Evolutionary conservation across 2,888 invertebrate species (phyloP).

Genomic region (Chaitophorus viminalis): DNA sequence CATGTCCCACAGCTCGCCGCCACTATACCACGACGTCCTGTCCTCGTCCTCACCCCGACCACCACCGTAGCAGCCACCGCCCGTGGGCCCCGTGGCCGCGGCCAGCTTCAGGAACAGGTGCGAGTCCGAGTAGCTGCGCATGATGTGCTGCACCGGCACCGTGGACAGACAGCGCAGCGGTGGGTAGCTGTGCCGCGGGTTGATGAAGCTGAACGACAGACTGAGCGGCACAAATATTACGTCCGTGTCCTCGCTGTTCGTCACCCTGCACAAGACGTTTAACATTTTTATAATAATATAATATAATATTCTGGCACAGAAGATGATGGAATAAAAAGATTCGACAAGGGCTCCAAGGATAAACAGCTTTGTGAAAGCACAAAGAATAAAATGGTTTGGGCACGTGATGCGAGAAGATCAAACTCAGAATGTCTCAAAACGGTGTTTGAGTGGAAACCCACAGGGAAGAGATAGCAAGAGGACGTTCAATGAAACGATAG

Average conservation of each 20-base stretch:
- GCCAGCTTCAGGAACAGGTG: conserved; percentile 78
- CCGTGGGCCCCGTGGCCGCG: conserved; percentile 68
- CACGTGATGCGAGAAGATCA: too few relatives aligned
- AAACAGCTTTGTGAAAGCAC: too few relatives aligned
- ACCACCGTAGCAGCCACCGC: conserved; percentile 66
- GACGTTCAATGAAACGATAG: too few relatives aligned
- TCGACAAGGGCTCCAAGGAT: too few relatives aligned
- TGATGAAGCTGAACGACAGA: conserved; percentile 67
- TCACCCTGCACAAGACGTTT: conserved; percentile 5
- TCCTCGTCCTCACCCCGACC: conserved; percentile 60
- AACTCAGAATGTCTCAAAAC: too few relatives aligned
- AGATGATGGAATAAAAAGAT: too few relatives aligned
- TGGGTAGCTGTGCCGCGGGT: conserved; percentile 78
- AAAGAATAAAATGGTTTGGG: too few relatives aligned
- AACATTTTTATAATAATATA: too few relatives aligned
- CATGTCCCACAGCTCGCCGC: conserved; percentile 74
- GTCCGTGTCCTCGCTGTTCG: conserved; percentile 63
- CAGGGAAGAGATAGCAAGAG: too few relatives aligned
- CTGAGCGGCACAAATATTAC: conserved; percentile 63
- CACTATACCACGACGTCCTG: conserved; percentile 62
- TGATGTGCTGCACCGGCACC: conserved; percentile 72
- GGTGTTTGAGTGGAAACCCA: too few relatives aligned
- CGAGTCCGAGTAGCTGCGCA: conserved; percentile 80
- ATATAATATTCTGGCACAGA: too few relatives aligned
- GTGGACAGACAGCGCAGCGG: conserved; percentile 77